These are phyloP conservation scores for Xestobium rufovillosum DNA, from an alignment of 2,888 invertebrate species.

Conservation along the genomic window DNA sequence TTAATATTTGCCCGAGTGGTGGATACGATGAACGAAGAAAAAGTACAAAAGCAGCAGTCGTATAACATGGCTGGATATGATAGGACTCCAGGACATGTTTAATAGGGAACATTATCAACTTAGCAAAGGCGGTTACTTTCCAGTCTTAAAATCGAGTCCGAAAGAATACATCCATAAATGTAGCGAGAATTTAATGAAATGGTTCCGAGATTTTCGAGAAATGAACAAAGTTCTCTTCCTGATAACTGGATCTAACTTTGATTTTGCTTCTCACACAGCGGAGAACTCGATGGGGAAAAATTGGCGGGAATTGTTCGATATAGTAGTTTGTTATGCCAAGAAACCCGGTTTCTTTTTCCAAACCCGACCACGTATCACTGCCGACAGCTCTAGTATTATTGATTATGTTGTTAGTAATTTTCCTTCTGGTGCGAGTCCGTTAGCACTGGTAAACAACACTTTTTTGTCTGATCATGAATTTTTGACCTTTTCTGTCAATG, in stretches of 20 bases:
- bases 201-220: constrained; percentile 51
- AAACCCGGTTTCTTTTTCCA: constrained; percentile 67
- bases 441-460: too few relatives aligned
- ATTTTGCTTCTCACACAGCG: constrained; percentile 61
- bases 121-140: constrained; percentile 56
- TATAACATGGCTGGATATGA: constrained; percentile 58
- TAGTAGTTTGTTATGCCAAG: constrained; percentile 58
- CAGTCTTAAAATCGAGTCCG: constrained; percentile 50
- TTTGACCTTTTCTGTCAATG: too few relatives aligned
- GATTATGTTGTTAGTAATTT: too few relatives aligned
- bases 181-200: constrained; percentile 45
- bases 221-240: constrained; percentile 54
- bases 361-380: constrained; percentile 46
- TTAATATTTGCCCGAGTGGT: constrained; percentile 60
- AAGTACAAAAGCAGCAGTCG: constrained; percentile 30
- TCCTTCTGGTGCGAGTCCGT: too few relatives aligned
- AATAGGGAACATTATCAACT: constrained; percentile 49
- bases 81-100: constrained; percentile 56
- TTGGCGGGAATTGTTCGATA: constrained; percentile 29
- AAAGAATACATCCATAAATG: constrained; percentile 54
- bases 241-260: constrained; percentile 64
- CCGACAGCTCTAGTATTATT: too few relatives aligned
- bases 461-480: too few relatives aligned
- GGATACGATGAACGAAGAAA: constrained; percentile 52
- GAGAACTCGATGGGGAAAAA: constrained; percentile 43